Conservation (phyloP, 2,113 vertebrate species). For the Engraulis encrasicolus region DNA sequence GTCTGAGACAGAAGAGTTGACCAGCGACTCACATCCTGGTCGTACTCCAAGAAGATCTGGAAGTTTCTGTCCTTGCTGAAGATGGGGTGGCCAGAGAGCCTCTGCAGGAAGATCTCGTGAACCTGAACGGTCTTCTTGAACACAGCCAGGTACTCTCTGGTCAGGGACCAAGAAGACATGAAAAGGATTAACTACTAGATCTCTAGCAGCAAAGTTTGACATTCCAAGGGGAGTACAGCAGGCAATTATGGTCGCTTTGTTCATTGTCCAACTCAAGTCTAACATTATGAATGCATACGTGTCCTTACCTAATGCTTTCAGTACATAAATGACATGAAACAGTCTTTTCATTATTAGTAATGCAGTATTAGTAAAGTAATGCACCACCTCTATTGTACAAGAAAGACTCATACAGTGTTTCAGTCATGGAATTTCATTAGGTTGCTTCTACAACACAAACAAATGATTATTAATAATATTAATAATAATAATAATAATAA, state of each 20-base stretch:
- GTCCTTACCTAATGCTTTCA: not conserved
- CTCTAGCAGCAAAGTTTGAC: not conserved
- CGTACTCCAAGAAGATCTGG: conserved; percentile 96
- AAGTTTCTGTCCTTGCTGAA: conserved; percentile 96
- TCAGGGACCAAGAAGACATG: not conserved
- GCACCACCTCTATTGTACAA: too few relatives aligned
- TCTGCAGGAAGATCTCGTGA: conserved; percentile 94
- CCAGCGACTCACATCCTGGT: conserved; percentile 90
- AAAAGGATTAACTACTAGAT: not conserved
- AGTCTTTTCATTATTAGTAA: too few relatives aligned
- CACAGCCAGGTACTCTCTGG: conserved; percentile 89
- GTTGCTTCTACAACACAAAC: too few relatives aligned
- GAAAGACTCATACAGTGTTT: too few relatives aligned
- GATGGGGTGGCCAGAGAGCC: conserved; percentile 88
- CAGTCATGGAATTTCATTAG: too few relatives aligned
- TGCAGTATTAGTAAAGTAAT: too few relatives aligned
- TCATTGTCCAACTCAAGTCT: not conserved
- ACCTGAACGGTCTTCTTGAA: conserved; percentile 99
- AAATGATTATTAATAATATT: too few relatives aligned
- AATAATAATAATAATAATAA: too few relatives aligned
- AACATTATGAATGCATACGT: not conserved
- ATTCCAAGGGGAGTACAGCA: not conserved
- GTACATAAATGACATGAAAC: not conserved
- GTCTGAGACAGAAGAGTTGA: conserved; percentile 28
- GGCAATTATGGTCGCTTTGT: not conserved